phyloP scores from a whole-genome alignment of 2,888 invertebrate species.

The Trisateles emortualis region DNA sequence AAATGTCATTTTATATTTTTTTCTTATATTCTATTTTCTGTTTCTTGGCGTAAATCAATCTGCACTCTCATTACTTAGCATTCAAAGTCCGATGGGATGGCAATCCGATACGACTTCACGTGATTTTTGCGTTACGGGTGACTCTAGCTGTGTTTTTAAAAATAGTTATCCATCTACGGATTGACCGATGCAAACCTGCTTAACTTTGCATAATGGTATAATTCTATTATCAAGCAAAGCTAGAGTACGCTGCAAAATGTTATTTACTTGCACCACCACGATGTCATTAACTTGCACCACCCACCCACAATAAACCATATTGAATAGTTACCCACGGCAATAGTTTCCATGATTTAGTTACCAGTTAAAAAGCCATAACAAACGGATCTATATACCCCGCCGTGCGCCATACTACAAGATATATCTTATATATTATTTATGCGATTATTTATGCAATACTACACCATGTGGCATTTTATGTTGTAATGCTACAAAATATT shows the following conservation, averaged over 20 bases:
- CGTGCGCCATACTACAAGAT: neutral
- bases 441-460: constrained; percentile 1
- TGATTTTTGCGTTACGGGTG: too few species aligned
- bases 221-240: too few species aligned
- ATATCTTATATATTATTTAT: constrained; percentile 3
- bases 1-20: too few species aligned
- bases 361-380: constrained; percentile 27
- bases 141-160: too few species aligned
- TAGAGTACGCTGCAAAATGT: neutral
- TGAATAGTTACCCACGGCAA: constrained; percentile 15
- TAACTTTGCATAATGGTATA: too few species aligned
- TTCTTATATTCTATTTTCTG: too few species aligned
- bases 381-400: constrained; percentile 7
- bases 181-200: too few species aligned
- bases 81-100: too few species aligned
- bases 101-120: too few species aligned
- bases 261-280: constrained; percentile 13
- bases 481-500: neutral
- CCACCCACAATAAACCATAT: constrained; percentile 27
- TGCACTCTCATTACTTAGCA: too few species aligned
- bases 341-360: constrained; percentile 36
- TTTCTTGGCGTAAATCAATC: too few species aligned
- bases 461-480: neutral
- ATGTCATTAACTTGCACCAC: constrained; percentile 13
- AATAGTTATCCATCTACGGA: too few species aligned